Percentiles rank a stretch among this genome's conserved stretches.
phyloP scores from a whole-genome alignment of 2,797 vertebrate species.

The Enteromius afrohamiltoni region DNA sequence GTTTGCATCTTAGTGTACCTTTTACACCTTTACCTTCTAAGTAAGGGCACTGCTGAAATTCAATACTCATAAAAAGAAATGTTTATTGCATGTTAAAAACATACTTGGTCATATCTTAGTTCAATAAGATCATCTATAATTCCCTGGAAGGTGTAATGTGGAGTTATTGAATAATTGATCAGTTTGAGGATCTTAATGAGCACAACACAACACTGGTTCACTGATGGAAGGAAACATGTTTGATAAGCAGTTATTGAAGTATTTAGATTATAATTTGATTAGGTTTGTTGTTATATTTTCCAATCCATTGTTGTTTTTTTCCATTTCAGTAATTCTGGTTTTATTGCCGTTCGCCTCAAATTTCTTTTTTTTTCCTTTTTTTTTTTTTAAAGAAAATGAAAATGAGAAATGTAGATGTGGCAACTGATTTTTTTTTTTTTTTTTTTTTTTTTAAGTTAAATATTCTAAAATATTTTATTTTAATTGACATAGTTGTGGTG shows the following conservation, averaged over 20 bases:
- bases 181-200: background rate
- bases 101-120: background rate
- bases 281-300: background rate
- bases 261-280: background rate
- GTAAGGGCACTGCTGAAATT: background rate
- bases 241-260: background rate
- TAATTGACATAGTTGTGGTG: background rate
- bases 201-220: background rate
- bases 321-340: background rate
- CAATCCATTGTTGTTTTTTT: background rate
- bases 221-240: background rate
- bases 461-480: background rate
- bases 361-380: background rate
- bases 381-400: background rate
- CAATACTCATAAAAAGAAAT: background rate
- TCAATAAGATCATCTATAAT: background rate
- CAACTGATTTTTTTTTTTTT: no score
- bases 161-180: background rate
- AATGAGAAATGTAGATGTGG: background rate
- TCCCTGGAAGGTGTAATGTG: background rate
- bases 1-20: background rate
- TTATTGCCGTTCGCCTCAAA: no score
- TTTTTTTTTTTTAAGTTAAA: no score
- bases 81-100: background rate
- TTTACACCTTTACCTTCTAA: no score